phyloP scores from a whole-genome alignment of 2,888 invertebrate species.

The Cephus nigrinus region DNA sequence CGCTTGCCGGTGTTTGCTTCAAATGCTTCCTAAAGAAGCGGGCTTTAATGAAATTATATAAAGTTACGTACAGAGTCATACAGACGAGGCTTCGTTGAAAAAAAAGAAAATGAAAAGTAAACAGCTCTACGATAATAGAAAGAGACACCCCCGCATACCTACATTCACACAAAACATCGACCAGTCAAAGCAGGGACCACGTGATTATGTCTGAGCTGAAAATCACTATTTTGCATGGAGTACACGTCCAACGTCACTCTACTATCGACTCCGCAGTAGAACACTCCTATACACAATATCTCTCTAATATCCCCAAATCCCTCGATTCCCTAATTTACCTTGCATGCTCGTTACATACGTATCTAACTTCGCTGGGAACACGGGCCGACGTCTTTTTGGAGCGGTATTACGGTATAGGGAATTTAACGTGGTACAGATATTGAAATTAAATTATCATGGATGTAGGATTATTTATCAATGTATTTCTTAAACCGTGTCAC shows the following conservation, averaged over 20 bases:
- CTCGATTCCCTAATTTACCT: neutral
- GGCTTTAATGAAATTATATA: slow-evolving; percentile 5
- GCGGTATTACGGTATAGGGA: too few species aligned
- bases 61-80: neutral
- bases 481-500: too few species aligned
- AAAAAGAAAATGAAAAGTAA: neutral
- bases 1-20: slow-evolving; percentile 56
- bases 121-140: too few species aligned
- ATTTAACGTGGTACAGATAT: too few species aligned
- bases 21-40: neutral
- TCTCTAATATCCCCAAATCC: neutral
- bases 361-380: too few species aligned
- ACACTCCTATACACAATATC: neutral
- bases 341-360: neutral
- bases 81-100: neutral
- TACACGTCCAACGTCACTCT: slow-evolving; percentile 69
- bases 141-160: neutral
- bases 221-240: slow-evolving; percentile 88
- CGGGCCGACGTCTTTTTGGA: too few species aligned
- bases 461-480: too few species aligned
- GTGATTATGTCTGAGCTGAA: slow-evolving; percentile 75
- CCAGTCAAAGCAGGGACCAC: slow-evolving; percentile 73
- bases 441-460: too few species aligned
- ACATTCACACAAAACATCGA: slow-evolving; percentile 57
- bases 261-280: slow-evolving; percentile 67